Evolutionary conservation across 2,113 vertebrate genomes (phyloP), one percentile per base, ranked within the genome.

Genomic region (Oncorhynchus clarkii): DNA sequence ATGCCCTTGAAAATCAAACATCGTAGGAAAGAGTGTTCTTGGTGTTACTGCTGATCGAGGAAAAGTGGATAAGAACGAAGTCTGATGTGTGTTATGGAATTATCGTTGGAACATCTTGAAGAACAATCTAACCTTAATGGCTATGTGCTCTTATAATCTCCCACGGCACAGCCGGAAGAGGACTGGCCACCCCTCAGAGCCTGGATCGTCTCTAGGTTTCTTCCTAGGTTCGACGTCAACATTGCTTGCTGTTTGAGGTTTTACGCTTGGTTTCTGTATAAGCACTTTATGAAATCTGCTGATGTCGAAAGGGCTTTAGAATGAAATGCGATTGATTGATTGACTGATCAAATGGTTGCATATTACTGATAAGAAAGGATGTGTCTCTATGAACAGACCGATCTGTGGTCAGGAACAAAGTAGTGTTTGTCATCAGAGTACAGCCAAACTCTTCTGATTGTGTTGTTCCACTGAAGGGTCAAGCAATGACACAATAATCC

Each of bases 391-490:
- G 84, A 85, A 84, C 90, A 90, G 87, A 87, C 88, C 88, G 89
- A 84, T 87, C 86, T 82, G 87, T 80, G 87, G 89, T 90, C 87
- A 86, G 87, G 89, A 91, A 89, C 83, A 87, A 88, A 86, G 49
- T 76, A 82, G 76, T 45, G 67, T 83, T 89, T 88, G 84, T 89
- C 87, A 88, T n/a, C 57, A 59, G 80, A 80, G 48, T 78, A 70
- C 84, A 88, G 88, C 89, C 89, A 90, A 81, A 69, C 84, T 67
- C 73, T 69, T 83, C 59, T 71, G 68, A 81, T 79, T 84, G 75
- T 79, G 84, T 78, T 34, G 77, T 24, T 54, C 49, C 4, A 14
- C 14, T 18, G 49, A 51, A 8, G 49, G 16, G 16, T 54, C 49
- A 1, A 54, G 49, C 1, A 54, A 18, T 4, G 49, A 14, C 49